Conservation (phyloP, 1,140 invertebrate species). For the Camponotus floridanus region DNA sequence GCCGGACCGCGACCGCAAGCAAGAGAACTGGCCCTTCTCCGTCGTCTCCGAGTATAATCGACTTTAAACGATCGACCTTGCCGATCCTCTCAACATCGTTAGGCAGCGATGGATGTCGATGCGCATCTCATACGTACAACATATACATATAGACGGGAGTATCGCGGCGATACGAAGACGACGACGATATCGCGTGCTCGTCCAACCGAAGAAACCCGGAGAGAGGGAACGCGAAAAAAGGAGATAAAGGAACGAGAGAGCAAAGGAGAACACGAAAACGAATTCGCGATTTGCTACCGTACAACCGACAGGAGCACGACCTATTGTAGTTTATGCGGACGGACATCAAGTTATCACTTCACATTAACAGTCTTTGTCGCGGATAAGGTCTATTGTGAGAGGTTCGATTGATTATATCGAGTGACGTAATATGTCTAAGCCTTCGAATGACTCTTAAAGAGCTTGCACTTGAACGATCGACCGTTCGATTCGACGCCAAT, state of each 20-base stretch:
- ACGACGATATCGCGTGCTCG: constrained; percentile 37
- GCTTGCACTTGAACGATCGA: constrained; percentile 10
- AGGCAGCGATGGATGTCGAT: constrained; percentile 57
- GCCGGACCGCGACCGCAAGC: constrained; percentile 51
- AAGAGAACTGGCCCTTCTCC: constrained; percentile 49
- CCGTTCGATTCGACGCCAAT: background rate
- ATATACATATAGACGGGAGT: constrained; percentile 40
- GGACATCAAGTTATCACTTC: constrained; percentile 48
- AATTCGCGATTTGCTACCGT: constrained; percentile 15
- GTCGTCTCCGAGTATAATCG: constrained; percentile 68
- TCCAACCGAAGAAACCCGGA: constrained; percentile 1
- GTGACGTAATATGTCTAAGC: constrained; percentile 10
- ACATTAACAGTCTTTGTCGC: constrained; percentile 53
- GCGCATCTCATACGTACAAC: constrained; percentile 37
- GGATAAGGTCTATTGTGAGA: constrained; percentile 13
- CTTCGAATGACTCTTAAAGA: background rate
- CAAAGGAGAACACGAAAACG: constrained; percentile 14
- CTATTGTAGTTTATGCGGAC: constrained; percentile 53
- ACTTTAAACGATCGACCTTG: constrained; percentile 76
- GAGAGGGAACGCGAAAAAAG: background rate
- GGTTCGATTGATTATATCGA: background rate
- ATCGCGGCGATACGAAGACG: constrained; percentile 37
- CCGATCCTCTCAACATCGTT: constrained; percentile 71
- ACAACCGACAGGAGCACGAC: background rate
- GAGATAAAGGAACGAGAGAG: background rate